phyloP scores from a whole-genome alignment of 2,113 vertebrate species.

The Coptodon rendalli region DNA sequence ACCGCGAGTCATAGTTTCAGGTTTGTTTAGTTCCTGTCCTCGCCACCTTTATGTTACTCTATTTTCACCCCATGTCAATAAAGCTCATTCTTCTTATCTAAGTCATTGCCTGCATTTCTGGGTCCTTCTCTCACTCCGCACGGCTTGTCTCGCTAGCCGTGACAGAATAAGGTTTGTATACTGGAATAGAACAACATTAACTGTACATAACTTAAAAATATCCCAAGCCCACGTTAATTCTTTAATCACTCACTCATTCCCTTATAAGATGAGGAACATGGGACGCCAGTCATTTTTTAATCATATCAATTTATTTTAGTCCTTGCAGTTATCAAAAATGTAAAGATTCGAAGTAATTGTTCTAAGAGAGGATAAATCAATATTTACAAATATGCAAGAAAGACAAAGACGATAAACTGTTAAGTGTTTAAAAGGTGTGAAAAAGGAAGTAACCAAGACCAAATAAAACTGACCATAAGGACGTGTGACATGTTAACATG shows the following conservation, averaged over 20 bases:
- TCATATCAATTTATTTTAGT: neutral
- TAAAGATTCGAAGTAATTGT: neutral
- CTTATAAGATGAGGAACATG: neutral
- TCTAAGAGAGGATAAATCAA: neutral
- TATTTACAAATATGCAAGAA: neutral
- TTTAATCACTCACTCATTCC: rapidly evolving
- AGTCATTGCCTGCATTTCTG: no score
- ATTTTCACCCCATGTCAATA: no score
- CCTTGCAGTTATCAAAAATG: neutral
- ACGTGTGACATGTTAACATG: neutral
- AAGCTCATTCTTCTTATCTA: no score
- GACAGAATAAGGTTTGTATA: neutral
- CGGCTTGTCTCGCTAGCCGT: neutral
- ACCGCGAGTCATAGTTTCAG: no score
- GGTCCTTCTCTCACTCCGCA: no score
- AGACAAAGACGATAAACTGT: neutral
- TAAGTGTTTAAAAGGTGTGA: neutral
- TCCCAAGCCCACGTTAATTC: neutral
- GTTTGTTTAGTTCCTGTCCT: no score
- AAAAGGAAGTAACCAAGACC: neutral
- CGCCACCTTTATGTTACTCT: no score
- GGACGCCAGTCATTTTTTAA: neutral
- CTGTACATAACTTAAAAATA: neutral
- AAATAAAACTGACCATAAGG: neutral
- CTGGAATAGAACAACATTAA: neutral